Percentiles rank a stretch among this genome's conserved stretches.
Evolutionary conservation across 53 echinoderm and acorn worm species (phyloP).

Genomic region (Paelopatides confundens): DNA sequence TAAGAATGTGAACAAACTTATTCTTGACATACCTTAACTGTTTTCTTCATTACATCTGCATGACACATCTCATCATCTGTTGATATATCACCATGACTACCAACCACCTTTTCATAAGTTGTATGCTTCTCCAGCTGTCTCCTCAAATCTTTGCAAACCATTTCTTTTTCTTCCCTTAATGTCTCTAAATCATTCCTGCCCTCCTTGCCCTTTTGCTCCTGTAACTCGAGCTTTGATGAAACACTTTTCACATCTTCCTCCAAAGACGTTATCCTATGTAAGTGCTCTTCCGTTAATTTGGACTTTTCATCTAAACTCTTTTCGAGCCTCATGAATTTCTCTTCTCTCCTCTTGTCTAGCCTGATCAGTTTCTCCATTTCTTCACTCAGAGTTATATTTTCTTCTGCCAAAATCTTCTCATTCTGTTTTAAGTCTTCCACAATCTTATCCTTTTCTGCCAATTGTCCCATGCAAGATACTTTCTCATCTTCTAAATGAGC

Average conservation of each 20-base stretch:
- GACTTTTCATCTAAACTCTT: constrained; percentile 39
- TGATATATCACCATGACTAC: not conserved
- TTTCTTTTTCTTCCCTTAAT: not conserved
- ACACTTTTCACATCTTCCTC: constrained; percentile 45
- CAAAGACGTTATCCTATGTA: not conserved
- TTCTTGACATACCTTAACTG: constrained; percentile 60
- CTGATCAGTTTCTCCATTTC: not conserved
- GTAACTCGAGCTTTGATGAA: constrained; percentile 20
- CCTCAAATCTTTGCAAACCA: constrained; percentile 39
- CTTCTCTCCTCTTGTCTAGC: not conserved
- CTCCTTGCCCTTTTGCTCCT: constrained; percentile 50
- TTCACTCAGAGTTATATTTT: constrained; percentile 14
- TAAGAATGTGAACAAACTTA: not conserved
- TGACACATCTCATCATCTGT: not conserved
- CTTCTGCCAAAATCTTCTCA: constrained; percentile 31
- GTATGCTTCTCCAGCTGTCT: constrained; percentile 32
- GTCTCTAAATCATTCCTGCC: constrained; percentile 55
- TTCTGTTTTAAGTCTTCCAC: constrained; percentile 57
- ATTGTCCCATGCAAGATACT: not conserved
- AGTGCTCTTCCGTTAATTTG: constrained; percentile 49
- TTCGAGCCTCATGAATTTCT: not conserved
- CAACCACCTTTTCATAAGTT: not conserved
- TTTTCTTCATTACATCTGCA: constrained; percentile 28
- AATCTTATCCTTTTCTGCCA: constrained; percentile 25
- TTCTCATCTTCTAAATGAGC: not conserved